These are phyloP conservation scores for Brachionus angularis DNA, from an alignment of 1,140 invertebrate species.

Conservation along the genomic window DNA sequence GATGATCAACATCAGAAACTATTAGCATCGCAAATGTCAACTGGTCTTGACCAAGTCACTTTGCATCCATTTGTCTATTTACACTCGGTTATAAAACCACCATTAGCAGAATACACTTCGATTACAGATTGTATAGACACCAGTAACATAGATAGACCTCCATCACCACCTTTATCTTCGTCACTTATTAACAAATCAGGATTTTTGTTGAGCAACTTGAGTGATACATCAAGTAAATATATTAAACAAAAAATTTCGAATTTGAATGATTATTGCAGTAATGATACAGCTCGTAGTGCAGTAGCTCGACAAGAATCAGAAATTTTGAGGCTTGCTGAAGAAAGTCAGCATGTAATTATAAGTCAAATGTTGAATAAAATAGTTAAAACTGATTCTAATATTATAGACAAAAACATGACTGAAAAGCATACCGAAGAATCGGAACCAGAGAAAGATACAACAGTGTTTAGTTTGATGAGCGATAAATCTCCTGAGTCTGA, in stretches of 20 bases:
- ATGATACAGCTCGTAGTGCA: constrained; percentile 25
- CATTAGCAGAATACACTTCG: constrained; percentile 24
- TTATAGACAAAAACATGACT: too few species aligned
- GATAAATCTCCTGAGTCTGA: not conserved
- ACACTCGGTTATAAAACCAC: constrained; percentile 23
- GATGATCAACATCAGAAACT: not conserved
- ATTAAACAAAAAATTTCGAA: not conserved
- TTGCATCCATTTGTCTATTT: constrained; percentile 28
- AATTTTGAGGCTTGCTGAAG: constrained; percentile 33
- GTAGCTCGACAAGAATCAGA: constrained; percentile 36
- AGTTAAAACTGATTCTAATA: constrained; percentile 5
- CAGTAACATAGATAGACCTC: constrained; percentile 23
- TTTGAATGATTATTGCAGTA: constrained; percentile 16
- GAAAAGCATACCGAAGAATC: not conserved
- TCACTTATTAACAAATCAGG: constrained; percentile 11
- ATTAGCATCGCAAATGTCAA: not conserved
- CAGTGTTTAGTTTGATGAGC: constrained; percentile 11
- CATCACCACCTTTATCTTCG: constrained; percentile 6
- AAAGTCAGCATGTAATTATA: constrained; percentile 42
- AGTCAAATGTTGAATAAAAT: constrained; percentile 42
- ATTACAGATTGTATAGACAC: constrained; percentile 42
- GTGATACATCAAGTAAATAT: constrained; percentile 14
- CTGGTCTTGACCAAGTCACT: constrained; percentile 17
- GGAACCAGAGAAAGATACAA: not conserved
- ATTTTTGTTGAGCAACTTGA: not conserved